phyloP scores from a whole-genome alignment of 2,113 vertebrate species.

The Nymphicus hollandicus region DNA sequence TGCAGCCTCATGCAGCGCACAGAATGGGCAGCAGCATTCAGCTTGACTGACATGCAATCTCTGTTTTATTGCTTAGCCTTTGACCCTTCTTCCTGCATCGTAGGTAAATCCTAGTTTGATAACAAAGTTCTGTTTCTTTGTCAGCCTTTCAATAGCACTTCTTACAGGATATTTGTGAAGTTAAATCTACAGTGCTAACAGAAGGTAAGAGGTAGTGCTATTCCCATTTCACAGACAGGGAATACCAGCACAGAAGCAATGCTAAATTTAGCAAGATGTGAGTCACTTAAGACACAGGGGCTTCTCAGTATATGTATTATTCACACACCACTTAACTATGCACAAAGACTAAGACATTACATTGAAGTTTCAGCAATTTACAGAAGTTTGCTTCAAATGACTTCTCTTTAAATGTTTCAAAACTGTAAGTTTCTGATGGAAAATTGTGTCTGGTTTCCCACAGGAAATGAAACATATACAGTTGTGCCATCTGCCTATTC shows the following conservation, averaged over 20 bases:
- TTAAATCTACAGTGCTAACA: background rate
- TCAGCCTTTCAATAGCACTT: background rate
- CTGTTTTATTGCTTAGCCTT: background rate
- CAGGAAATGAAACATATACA: background rate
- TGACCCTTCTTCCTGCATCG: background rate
- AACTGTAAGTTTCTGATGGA: background rate
- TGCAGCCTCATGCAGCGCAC: background rate
- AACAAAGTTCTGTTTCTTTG: background rate
- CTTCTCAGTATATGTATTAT: background rate
- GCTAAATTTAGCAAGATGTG: background rate
- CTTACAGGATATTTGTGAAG: background rate
- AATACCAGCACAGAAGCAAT: background rate
- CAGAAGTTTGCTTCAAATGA: background rate
- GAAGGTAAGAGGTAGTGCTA: background rate
- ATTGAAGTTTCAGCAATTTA: background rate
- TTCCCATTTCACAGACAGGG: background rate
- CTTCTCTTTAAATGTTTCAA: constrained; percentile 12
- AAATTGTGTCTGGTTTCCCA: background rate
- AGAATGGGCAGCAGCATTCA: background rate
- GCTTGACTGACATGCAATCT: background rate
- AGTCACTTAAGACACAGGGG: background rate
- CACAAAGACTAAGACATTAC: background rate
- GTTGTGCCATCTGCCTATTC: constrained; percentile 26
- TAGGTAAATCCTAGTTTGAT: background rate
- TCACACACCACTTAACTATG: background rate